A percentile compares a stretch with the other conserved stretches of the same genome.
These are phyloP conservation scores for Corythornis madagascariensis DNA, from an alignment of 2,113 vertebrate genomes.

Conservation along the genomic window DNA sequence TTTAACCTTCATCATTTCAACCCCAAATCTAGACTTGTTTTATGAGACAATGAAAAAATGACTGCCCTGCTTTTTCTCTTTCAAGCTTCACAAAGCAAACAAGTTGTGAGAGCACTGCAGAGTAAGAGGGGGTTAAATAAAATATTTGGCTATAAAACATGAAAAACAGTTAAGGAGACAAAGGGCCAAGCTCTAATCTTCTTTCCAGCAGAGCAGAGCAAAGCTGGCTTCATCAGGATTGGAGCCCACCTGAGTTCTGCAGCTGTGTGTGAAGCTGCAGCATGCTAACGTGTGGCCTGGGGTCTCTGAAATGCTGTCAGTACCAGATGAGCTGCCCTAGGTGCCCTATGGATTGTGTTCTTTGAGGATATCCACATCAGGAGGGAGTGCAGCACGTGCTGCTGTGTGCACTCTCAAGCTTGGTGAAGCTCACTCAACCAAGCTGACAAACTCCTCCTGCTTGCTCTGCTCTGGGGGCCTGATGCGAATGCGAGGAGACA, in stretches of 20 bases:
- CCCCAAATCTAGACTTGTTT: background rate
- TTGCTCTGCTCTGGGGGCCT: background rate
- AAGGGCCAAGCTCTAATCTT: background rate
- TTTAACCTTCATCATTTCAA: background rate
- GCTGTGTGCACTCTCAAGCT: background rate
- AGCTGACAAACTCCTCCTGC: background rate
- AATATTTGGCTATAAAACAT: background rate
- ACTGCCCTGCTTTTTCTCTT: background rate
- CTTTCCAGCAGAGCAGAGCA: background rate
- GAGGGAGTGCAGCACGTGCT: fast-evolving
- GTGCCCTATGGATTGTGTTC: fast-evolving
- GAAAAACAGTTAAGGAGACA: background rate
- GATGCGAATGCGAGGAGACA: background rate
- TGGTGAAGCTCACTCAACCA: background rate
- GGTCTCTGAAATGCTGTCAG: background rate
- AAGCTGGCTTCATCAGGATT: background rate
- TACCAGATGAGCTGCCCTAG: background rate
- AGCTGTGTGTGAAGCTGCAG: background rate
- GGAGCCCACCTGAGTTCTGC: slow-evolving; percentile 5
- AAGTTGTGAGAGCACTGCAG: background rate
- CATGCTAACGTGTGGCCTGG: background rate
- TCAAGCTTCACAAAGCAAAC: background rate
- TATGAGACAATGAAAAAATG: background rate
- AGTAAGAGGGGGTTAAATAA: background rate
- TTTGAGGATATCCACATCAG: background rate